Evolutionary conservation across 2,797 vertebrate species (phyloP).

Genomic region (Pseudocheirus occidentalis): DNA sequence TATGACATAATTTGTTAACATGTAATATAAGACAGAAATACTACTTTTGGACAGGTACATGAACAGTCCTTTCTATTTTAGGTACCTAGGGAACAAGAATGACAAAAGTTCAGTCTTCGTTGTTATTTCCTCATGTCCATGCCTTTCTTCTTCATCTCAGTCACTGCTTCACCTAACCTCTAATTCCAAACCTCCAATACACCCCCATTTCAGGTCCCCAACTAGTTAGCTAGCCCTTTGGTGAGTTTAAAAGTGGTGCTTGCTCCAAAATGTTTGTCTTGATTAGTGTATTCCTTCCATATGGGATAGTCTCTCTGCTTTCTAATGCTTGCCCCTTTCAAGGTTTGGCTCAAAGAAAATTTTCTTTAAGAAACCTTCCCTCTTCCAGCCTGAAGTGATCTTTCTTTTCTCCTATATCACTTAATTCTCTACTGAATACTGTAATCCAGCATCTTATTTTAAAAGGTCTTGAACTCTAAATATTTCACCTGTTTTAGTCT

Average conservation of each 20-base stretch:
- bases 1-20: neutral
- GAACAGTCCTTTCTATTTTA: neutral
- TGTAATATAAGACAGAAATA: neutral
- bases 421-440: neutral
- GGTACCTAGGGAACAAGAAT: neutral
- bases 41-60: conserved; percentile 9
- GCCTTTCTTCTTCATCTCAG: neutral
- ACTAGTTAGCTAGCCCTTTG: neutral
- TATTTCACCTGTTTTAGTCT: neutral
- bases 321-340: neutral
- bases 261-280: neutral
- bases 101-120: neutral
- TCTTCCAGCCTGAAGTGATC: neutral
- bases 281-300: neutral
- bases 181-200: neutral
- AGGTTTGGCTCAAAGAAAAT: neutral
- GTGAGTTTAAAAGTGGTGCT: neutral
- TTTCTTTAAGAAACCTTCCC: neutral
- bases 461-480: neutral
- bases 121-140: neutral
- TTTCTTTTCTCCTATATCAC: neutral
- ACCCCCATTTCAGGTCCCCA: neutral
- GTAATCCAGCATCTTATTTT: neutral
- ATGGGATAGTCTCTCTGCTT: neutral
- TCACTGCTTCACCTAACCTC: neutral